phyloP scores from a whole-genome alignment of 2,113 vertebrate species.

The Strix aluco region DNA sequence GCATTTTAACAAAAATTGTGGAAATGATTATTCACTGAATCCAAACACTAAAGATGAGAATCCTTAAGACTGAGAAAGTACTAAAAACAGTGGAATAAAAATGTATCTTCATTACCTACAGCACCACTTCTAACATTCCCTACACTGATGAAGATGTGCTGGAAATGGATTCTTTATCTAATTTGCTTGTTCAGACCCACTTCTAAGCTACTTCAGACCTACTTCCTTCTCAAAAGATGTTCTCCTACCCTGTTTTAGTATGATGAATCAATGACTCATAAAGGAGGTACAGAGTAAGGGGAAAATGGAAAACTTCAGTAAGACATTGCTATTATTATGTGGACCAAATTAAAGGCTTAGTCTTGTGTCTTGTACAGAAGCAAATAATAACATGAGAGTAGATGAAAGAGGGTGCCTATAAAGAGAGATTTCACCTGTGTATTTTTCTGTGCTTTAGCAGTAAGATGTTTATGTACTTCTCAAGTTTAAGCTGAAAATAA shows the following conservation, averaged over 20 bases:
- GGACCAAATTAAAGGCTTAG: background rate
- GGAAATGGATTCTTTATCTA: background rate
- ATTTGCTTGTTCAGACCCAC: background rate
- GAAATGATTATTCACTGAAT: background rate
- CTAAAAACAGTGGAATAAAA: background rate
- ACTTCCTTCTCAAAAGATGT: background rate
- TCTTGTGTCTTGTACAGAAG: background rate
- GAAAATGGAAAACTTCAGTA: background rate
- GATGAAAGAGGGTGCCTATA: background rate
- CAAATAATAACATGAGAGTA: background rate
- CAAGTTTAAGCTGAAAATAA: background rate
- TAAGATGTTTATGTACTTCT: background rate
- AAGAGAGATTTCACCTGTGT: background rate
- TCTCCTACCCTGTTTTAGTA: background rate
- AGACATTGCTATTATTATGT: background rate
- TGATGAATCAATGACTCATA: background rate
- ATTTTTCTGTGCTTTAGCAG: background rate
- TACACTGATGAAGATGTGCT: background rate
- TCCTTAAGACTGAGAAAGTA: background rate
- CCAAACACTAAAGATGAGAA: background rate
- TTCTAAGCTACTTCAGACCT: background rate
- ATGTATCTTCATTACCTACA: background rate
- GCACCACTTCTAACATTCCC: background rate
- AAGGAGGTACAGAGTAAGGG: background rate
- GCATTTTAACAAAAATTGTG: background rate